Conservation (phyloP, 1,140 invertebrate species). For the Procambarus clarkii region DNA sequence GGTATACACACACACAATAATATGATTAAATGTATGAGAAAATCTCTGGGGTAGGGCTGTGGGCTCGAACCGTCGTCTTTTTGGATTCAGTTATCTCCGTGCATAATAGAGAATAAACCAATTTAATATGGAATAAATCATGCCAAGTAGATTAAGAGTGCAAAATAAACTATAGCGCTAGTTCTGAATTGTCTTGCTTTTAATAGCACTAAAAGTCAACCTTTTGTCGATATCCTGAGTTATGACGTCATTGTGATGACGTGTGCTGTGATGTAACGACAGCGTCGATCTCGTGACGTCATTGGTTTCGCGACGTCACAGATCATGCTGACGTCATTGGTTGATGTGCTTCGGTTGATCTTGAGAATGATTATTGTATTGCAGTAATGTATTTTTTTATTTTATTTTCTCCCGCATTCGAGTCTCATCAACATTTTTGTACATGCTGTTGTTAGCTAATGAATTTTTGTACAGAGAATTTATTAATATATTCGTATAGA, state of each 20-base stretch:
- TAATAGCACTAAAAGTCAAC: neutral
- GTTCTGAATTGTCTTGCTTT: neutral
- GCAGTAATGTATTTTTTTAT: neutral
- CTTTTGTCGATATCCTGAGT: neutral
- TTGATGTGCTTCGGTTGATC: neutral
- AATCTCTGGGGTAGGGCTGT: too few species aligned
- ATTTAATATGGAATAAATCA: neutral
- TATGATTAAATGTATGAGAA: too few species aligned
- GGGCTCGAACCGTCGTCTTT: too few species aligned
- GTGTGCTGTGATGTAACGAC: neutral
- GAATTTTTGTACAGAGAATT: slow-evolving; percentile 66
- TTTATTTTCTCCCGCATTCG: neutral
- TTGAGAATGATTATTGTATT: neutral
- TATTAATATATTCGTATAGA: slow-evolving; percentile 67
- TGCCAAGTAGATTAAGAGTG: neutral
- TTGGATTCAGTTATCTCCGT: neutral
- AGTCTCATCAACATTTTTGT: slow-evolving; percentile 4
- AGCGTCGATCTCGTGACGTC: neutral
- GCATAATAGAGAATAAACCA: neutral
- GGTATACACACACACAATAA: too few species aligned
- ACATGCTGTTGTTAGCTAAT: slow-evolving; percentile 24
- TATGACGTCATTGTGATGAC: neutral
- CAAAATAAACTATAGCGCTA: neutral
- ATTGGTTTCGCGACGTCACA: neutral
- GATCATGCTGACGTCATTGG: neutral